Conservation (phyloP, 2,888 invertebrate genomes). For the Drosophila sordidula region DNA sequence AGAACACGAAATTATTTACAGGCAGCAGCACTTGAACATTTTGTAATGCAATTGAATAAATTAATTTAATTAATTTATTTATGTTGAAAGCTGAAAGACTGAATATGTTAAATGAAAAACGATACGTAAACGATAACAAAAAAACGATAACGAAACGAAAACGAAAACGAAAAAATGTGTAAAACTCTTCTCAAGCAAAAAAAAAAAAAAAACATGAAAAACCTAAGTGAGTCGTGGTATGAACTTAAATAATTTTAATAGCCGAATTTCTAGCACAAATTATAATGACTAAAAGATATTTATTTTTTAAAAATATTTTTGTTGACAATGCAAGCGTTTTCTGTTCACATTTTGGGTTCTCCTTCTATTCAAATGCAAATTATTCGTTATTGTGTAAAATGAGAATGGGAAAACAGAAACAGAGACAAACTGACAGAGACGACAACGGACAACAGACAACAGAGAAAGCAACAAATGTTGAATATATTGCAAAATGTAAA, state of each 20-base stretch:
- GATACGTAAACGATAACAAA: constrained; percentile 34
- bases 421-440: constrained; percentile 40
- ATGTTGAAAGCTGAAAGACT: constrained; percentile 82
- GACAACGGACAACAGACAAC: constrained; percentile 45
- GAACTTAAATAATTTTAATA: constrained; percentile 78
- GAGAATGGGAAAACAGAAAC: constrained; percentile 42
- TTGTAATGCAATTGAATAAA: constrained; percentile 77
- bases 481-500: constrained; percentile 64
- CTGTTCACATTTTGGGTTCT: constrained; percentile 34
- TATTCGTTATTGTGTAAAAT: constrained; percentile 60
- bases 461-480: constrained; percentile 51
- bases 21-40: constrained; percentile 66
- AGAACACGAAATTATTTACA: constrained; percentile 79
- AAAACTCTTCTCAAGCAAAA: constrained; percentile 67
- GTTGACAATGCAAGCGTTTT: constrained; percentile 37
- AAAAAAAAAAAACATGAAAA: too few relatives aligned
- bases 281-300: constrained; percentile 61
- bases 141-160: constrained; percentile 34
- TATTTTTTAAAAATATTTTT: constrained; percentile 13
- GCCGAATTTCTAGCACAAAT: constrained; percentile 80
- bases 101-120: constrained; percentile 81
- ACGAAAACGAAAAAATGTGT: constrained; percentile 52
- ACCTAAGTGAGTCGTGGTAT: constrained; percentile 43
- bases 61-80: constrained; percentile 84
- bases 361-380: constrained; percentile 54